These are phyloP conservation scores for Sminthurides bifidus DNA, from an alignment of 1,140 invertebrate genomes.

Conservation along the genomic window DNA sequence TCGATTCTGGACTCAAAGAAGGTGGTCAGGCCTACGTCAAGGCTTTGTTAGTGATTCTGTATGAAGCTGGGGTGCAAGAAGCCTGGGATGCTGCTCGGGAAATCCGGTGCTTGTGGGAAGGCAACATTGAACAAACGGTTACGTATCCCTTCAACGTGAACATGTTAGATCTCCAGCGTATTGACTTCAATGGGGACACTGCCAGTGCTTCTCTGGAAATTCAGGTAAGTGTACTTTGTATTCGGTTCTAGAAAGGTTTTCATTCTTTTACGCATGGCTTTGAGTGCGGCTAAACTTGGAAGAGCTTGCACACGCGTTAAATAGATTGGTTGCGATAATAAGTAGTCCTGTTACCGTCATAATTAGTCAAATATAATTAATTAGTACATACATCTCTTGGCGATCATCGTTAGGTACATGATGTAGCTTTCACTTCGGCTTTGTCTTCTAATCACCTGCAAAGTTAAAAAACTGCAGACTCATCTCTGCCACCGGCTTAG, in stretches of 20 bases:
- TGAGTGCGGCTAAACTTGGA: no score
- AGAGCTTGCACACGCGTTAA: no score
- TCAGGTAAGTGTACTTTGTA: slow-evolving; percentile 36
- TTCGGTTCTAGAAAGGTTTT: not conserved
- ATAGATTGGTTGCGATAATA: no score
- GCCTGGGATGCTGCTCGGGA: slow-evolving; percentile 62
- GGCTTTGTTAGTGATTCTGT: slow-evolving; percentile 64
- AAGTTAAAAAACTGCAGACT: no score
- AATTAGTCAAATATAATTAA: no score
- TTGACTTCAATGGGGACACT: slow-evolving; percentile 71
- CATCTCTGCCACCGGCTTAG: no score
- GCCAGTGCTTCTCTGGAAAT: slow-evolving; percentile 67
- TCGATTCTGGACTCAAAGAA: slow-evolving; percentile 59
- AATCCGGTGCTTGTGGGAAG: slow-evolving; percentile 70
- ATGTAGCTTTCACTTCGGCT: no score
- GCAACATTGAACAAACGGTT: slow-evolving; percentile 59
- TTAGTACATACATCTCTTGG: no score
- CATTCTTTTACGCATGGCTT: no score
- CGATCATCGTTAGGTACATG: no score
- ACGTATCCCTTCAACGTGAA: slow-evolving; percentile 49
- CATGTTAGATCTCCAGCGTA: slow-evolving; percentile 64
- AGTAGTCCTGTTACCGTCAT: no score
- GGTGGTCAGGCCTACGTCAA: slow-evolving; percentile 64
- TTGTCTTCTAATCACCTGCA: no score
- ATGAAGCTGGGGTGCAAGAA: slow-evolving; percentile 67